Percentiles rank a stretch among this genome's conserved stretches.
Conservation (phyloP, 2,888 invertebrate genomes). For the Pocota personata region DNA sequence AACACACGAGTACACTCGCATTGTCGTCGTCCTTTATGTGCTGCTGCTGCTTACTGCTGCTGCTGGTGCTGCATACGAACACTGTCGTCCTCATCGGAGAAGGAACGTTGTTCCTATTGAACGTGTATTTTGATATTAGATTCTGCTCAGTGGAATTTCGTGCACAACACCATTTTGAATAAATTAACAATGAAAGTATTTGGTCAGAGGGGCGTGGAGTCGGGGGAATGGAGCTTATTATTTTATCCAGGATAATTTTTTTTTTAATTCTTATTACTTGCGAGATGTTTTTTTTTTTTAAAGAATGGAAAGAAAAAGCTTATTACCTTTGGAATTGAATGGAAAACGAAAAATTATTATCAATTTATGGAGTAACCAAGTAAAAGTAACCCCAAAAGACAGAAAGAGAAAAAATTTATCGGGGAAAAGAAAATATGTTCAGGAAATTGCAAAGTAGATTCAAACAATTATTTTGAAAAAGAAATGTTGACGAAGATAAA, state of each 20-base stretch:
- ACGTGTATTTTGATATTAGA: slow-evolving; percentile 73
- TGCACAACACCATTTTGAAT: slow-evolving; percentile 74
- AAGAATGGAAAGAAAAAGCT: not conserved
- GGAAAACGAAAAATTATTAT: slow-evolving; percentile 7
- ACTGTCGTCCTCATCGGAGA: slow-evolving; percentile 37
- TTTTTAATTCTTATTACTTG: slow-evolving; percentile 5
- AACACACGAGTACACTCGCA: slow-evolving; percentile 67
- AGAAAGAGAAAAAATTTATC: not conserved
- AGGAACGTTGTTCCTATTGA: slow-evolving; percentile 64
- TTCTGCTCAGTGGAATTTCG: slow-evolving; percentile 73
- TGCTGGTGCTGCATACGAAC: slow-evolving; percentile 57
- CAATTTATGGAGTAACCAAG: slow-evolving; percentile 7
- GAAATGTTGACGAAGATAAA: slow-evolving; percentile 14
- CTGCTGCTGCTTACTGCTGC: slow-evolving; percentile 29
- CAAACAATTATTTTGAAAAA: slow-evolving; percentile 33
- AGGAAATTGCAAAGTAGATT: slow-evolving; percentile 45
- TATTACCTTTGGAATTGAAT: slow-evolving; percentile 10
- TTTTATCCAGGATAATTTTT: not conserved
- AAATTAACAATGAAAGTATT: slow-evolving; percentile 64
- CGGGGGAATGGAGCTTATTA: not conserved
- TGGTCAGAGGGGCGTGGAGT: slow-evolving; percentile 58
- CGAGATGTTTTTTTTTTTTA: not conserved
- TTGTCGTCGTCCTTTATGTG: slow-evolving; percentile 64
- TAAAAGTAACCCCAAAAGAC: not conserved
- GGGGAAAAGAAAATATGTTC: not conserved